Conservation (phyloP, 2,113 vertebrate species). For the Pungitius pungitius region DNA sequence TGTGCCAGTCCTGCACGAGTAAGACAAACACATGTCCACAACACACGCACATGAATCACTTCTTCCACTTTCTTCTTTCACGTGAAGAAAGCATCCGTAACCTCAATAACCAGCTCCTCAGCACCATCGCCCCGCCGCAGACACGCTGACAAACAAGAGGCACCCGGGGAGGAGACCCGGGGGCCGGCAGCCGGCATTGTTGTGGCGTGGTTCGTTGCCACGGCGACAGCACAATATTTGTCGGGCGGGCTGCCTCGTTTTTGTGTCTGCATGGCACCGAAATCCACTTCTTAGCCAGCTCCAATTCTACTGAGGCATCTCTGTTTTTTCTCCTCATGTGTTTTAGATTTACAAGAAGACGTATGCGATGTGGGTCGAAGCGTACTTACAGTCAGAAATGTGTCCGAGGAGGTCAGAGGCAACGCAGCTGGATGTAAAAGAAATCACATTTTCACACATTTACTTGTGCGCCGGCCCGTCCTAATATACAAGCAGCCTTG, state of each 20-base stretch:
- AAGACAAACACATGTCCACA: slow-evolving; percentile 23
- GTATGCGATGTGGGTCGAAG: slow-evolving; percentile 39
- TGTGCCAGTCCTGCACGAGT: background rate
- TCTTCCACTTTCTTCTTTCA: background rate
- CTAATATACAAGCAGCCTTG: slow-evolving; percentile 19
- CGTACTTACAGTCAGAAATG: slow-evolving; percentile 19
- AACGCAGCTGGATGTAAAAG: background rate
- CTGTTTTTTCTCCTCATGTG: slow-evolving; percentile 55
- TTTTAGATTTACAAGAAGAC: slow-evolving; percentile 61
- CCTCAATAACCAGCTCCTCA: background rate
- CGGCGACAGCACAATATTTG: slow-evolving; percentile 64
- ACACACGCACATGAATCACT: slow-evolving; percentile 17
- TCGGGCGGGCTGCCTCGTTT: slow-evolving; percentile 53
- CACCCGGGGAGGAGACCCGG: slow-evolving; percentile 12
- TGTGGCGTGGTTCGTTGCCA: slow-evolving; percentile 58
- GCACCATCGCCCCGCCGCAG: background rate
- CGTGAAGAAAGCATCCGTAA: background rate
- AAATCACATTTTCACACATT: slow-evolving; percentile 7
- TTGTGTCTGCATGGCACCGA: slow-evolving; percentile 54
- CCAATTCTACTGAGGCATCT: slow-evolving; percentile 36
- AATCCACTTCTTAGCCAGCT: slow-evolving; percentile 42
- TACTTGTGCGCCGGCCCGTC: background rate
- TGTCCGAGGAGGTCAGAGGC: slow-evolving; percentile 23
- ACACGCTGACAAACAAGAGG: slow-evolving; percentile 15
- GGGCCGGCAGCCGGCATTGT: slow-evolving; percentile 42